Base-by-base conservation (phyloP, 1,140 invertebrate species). In the Aleiodes sp. region DNA sequence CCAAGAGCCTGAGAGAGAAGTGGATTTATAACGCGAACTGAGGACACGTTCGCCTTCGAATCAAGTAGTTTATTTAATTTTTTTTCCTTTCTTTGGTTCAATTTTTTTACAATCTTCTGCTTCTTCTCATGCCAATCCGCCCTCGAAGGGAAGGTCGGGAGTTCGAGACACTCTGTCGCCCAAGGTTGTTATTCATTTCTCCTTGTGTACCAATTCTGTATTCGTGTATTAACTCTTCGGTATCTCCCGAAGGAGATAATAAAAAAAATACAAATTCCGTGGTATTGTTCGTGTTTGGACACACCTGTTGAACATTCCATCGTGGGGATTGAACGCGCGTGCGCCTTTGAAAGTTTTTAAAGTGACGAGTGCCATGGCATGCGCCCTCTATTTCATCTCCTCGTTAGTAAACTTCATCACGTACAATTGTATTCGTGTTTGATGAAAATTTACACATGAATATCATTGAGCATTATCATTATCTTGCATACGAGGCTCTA, bases 231-330 rank as follows among this genome's bases (percentile, higher is more conserved):
- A 6, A 24, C n/a, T 52, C 19, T 16, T n/a, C n/a, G n/a, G n/a
- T n/a, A n/a, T n/a, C n/a, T n/a, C n/a, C n/a, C n/a, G n/a, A n/a
- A n/a, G n/a, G n/a, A n/a, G 21, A 24, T 16, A 21, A 52, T 52
- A 21, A 19, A 46, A 12, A n/a, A 14, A n/a, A 35, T 61, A 61
- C 35, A 62, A 62, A 35, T 21, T 33, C 29, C n/a, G 19, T 62
- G 19, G 33, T 16, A 39, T 21, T 19, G 31, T 26, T 60, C 9
- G 28, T 62, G 19, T 14, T 19, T 62, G 33, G 80, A 73, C 81
- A 82, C 81, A 83, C 81, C 81, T 83, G 81, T 83, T 83, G 81
- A 81, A 76, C 80, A 81, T 82, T 83, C 77, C 78, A 78, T 77
- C 75, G 78, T 74, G 76, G n/a, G 76, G 8, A 76, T 74, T 73